Evolutionary conservation across 2,797 vertebrate species (phyloP), one percentile per base, ranked within the genome.

Genomic region (Antrozous pallidus): DNA sequence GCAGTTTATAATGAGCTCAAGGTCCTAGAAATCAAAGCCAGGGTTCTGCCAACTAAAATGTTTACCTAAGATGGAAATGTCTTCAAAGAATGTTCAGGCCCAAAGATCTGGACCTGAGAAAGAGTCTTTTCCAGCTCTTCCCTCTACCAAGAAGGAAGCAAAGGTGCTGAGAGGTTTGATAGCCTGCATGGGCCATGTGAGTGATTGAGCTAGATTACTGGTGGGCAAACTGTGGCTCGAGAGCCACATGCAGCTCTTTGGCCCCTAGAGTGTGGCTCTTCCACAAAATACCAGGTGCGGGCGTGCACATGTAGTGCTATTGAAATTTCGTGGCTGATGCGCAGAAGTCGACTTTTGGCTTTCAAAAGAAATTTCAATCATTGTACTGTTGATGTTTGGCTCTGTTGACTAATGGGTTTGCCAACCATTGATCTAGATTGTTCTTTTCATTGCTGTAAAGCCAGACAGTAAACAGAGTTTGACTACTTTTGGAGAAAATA

Each of bases 11-110:
- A 93, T 42, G 54, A 95, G 70, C 82, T 90, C 91, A 94, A 88
- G 93, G 45, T 26, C 83, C 40, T 45, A 63, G 18, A 77, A 94
- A 93, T 91, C 69, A 96, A 94, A 97, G 80, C 36, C 69, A 88
- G 74, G 31, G 36, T 79, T 94, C 42, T 88, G 7, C 36, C 79
- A 16, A 13, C 83, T 86, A 54, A 38, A 81, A 70, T 13, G 56
- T 95, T 65, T 79, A 74, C 58, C 33, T 61, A 38, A 94, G 16
- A 74, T 40, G 56, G 51, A 88, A 77, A 47, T 73, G 26, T 82
- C 73, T 84, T 70, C 56, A 11, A 8, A 78, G 54, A 77, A 49
- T 33, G 4, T 77, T 79, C 54, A 47, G 1, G 51, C 31, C 71
- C 0, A 0, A 31, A 65, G 40, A 56, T 54, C 4, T 81, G 63